Conservation (phyloP, 2,888 invertebrate species). For the Leptura quadrifasciata region DNA sequence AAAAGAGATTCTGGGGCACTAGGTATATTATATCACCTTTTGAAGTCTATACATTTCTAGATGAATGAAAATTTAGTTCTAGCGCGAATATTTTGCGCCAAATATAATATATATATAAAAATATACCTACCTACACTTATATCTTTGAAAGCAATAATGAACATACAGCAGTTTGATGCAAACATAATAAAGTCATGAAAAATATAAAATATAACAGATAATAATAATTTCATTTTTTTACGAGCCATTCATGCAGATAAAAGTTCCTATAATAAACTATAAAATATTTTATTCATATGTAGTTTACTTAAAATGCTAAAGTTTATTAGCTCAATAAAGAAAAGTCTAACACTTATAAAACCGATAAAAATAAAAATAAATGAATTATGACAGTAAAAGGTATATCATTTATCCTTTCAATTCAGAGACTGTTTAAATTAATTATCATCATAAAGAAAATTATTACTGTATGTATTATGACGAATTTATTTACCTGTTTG, state of each 20-base stretch:
- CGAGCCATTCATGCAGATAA: constrained; percentile 11
- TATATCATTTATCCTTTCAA: constrained; percentile 1
- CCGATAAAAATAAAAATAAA: constrained; percentile 23
- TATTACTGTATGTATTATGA: neutral
- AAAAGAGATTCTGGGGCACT: too few species aligned
- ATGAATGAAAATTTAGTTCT: too few species aligned
- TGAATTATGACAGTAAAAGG: neutral
- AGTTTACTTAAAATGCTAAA: constrained; percentile 30
- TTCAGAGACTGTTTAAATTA: neutral
- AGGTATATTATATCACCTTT: too few species aligned
- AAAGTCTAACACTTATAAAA: constrained; percentile 29
- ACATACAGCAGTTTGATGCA: neutral
- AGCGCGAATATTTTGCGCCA: too few species aligned
- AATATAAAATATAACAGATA: neutral
- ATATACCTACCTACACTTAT: neutral
- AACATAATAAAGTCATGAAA: constrained; percentile 2
- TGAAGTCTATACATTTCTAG: too few species aligned
- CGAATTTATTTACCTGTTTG: too few species aligned
- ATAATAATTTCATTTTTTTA: constrained; percentile 26
- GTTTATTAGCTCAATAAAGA: constrained; percentile 35
- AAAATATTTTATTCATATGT: constrained; percentile 33
- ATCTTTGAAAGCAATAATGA: neutral
- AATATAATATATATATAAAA: neutral
- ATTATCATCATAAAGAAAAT: neutral
- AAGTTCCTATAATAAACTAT: neutral